A percentile compares a stretch with the other conserved stretches of the same genome.
These are phyloP conservation scores for Oryzias celebensis DNA, from an alignment of 2,113 vertebrate genomes.

Conservation along the genomic window DNA sequence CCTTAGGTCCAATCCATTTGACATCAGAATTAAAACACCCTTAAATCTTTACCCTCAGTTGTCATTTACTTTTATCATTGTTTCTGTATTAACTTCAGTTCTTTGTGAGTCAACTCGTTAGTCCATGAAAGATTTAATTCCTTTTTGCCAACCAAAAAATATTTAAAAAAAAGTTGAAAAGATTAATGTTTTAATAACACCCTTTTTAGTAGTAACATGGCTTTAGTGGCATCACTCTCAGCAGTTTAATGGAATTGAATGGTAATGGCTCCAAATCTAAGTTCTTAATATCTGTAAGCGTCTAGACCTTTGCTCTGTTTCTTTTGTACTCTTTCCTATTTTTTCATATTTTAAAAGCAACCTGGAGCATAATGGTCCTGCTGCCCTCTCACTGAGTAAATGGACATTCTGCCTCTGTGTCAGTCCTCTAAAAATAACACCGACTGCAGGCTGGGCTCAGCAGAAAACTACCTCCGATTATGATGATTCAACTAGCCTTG, in stretches of 20 bases:
- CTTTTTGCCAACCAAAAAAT: neutral
- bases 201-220: too few relatives aligned
- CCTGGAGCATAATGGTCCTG: conserved; percentile 56
- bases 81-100: neutral
- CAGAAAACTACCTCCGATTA: conserved; percentile 76
- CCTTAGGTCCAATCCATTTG: conserved; percentile 52
- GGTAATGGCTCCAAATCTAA: conserved; percentile 39
- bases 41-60: conserved; percentile 49
- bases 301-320: conserved; percentile 68
- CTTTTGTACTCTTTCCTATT: conserved; percentile 69
- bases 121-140: neutral
- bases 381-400: conserved; percentile 70
- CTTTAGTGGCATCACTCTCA: too few relatives aligned
- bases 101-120: conserved; percentile 2
- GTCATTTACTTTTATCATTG: conserved; percentile 23
- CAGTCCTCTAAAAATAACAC: conserved; percentile 77
- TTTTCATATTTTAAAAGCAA: conserved; percentile 68
- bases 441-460: conserved; percentile 73
- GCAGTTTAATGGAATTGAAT: conserved; percentile 29
- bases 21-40: conserved; percentile 35
- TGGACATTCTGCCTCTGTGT: conserved; percentile 74
- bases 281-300: conserved; percentile 47
- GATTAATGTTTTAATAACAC: too few relatives aligned
- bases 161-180: neutral
- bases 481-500: conserved; percentile 76